Evolutionary conservation across 2,888 invertebrate species (phyloP), one percentile per base, ranked within the genome.

Genomic region (Apamea monoglypha): DNA sequence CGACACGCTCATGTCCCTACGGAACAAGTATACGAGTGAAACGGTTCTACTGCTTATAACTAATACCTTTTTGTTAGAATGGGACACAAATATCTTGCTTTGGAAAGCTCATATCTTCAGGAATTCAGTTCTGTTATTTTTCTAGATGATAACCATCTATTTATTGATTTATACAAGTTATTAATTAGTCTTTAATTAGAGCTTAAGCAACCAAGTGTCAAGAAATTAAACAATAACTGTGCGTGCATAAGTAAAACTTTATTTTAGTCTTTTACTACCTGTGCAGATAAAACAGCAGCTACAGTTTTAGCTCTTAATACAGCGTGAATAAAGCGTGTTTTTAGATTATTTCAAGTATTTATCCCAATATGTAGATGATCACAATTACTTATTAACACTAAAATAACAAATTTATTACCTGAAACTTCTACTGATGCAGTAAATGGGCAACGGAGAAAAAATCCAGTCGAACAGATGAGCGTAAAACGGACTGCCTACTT

Each of bases 361-460:
- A 67, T 47, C 14, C 72, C 72, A 63, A 32, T 67, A 67, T 67
- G 8, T 44, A 7, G 16, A 80, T 66, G 44, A 71, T 53, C 8
- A 66, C 47, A 25, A 29, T 56, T 29, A 85, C 25, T 29, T 76
- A 72, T 59, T 47, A 80, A 47, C 7, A 59, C 53, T 80, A 40
- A 82, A 80, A 74, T 74, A 53, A 74, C 64, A 76, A 70, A 82
- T 74, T 50, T 56, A 69, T 84, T 92, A 96, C 96, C 96, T 96
- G 86, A 96, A 96, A 92, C 96, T 95, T 89, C 96, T 92, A 90
- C 96, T 94, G 71, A 96, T 92, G 87, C 96, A 96, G 91, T 96
- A 96, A 83, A 98, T 98, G 0, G 99, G 99, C 74, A 98, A 96
- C 5, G 97, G 92, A 69, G 98, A 95, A 93, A 98, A 98, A 74